Evolutionary conservation across 1,140 invertebrate genomes (phyloP).

Genomic region (Drosophila auraria): DNA sequence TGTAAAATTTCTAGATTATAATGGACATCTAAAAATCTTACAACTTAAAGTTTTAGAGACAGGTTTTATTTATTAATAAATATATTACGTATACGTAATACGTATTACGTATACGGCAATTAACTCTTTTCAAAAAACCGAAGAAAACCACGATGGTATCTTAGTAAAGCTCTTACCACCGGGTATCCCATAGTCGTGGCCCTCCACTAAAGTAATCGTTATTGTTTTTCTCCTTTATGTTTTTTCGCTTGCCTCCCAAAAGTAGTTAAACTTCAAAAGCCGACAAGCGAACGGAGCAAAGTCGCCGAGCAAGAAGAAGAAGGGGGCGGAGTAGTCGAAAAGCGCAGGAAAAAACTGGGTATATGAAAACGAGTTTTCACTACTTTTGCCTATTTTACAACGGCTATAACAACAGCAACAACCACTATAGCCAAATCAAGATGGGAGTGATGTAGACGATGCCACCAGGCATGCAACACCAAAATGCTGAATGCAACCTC

Average conservation of each 20-base stretch:
- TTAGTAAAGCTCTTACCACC: too few species aligned
- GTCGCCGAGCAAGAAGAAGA: constrained; percentile 25
- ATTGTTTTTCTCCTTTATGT: constrained; percentile 23
- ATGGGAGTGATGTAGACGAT: constrained; percentile 42
- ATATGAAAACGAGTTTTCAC: constrained; percentile 77
- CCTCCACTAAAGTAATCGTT: background rate
- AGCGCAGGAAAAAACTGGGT: constrained; percentile 18
- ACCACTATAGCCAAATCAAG: constrained; percentile 29
- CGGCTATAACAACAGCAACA: constrained; percentile 37
- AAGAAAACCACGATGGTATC: too few species aligned
- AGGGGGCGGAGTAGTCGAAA: constrained; percentile 13
- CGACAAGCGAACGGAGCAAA: constrained; percentile 51
- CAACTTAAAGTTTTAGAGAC: too few species aligned
- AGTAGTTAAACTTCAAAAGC: constrained; percentile 81
- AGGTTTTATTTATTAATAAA: too few species aligned
- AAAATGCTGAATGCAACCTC: constrained; percentile 26
- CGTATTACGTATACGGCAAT: too few species aligned
- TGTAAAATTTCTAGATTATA: too few species aligned
- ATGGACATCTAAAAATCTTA: too few species aligned
- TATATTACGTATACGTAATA: too few species aligned
- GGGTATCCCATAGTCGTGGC: background rate
- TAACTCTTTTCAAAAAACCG: too few species aligned
- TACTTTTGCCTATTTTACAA: constrained; percentile 81
- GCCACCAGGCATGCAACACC: constrained; percentile 50
- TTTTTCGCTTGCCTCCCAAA: constrained; percentile 61